phyloP scores from a whole-genome alignment of 2,888 invertebrate species.

The Leucophora obtusa region DNA sequence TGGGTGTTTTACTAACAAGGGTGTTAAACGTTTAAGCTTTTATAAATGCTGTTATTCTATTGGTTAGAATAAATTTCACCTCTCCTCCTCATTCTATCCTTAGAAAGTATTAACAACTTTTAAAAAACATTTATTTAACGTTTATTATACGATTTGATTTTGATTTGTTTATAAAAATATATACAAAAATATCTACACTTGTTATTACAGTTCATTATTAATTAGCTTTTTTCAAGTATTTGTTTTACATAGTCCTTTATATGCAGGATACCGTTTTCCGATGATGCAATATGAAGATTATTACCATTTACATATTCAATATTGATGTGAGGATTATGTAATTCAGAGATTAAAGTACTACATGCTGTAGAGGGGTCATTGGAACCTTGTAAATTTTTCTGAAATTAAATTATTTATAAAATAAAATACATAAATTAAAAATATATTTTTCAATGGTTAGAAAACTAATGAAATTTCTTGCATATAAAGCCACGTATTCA shows the following conservation, averaged over 20 bases:
- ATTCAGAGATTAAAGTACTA: constrained; percentile 81
- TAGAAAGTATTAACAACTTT: constrained; percentile 28
- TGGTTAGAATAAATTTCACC: constrained; percentile 19
- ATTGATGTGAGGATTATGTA: constrained; percentile 81
- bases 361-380: constrained; percentile 82
- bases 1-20: constrained; percentile 38
- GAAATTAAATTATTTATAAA: not conserved
- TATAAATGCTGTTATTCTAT: constrained; percentile 18
- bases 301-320: constrained; percentile 79
- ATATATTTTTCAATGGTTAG: no score
- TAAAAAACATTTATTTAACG: constrained; percentile 51
- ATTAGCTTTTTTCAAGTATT: constrained; percentile 17
- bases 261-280: constrained; percentile 72
- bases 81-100: not conserved
- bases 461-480: no score
- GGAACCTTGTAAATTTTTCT: constrained; percentile 74
- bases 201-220: not conserved
- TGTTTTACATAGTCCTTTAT: constrained; percentile 71
- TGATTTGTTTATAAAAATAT: not conserved
- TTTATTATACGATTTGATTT: not conserved
- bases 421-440: not conserved
- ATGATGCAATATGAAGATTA: constrained; percentile 80
- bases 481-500: no score
- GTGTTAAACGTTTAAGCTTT: constrained; percentile 42
- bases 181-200: not conserved